Evolutionary conservation across 2,113 vertebrate genomes (phyloP), one percentile per base, ranked within the genome.

Genomic region (Pomatorhinus ruficollis): DNA sequence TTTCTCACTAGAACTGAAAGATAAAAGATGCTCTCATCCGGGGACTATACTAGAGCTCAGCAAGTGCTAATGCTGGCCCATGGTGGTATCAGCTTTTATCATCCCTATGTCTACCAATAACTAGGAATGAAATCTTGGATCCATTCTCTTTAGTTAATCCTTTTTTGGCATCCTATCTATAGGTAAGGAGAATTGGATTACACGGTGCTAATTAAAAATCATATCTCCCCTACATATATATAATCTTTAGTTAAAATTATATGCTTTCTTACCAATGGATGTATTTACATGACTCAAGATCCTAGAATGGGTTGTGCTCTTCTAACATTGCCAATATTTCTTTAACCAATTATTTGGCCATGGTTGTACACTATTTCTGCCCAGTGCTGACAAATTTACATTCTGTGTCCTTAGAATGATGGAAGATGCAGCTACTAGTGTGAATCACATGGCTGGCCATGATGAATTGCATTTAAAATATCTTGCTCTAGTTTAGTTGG

Each of bases 341-440:
- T 80, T 57, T 94, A 49, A 45, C 63, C 31, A 85, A 11, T 54
- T 15, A 39, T 42, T 93, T 90, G 82, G 59, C 75, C 83, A 45
- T 19, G 42, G 17, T 8, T 77, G 13, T 22, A n/a, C 4, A 44
- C 50, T 90, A 12, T 63, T 93, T 93, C 86, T 93, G 50, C 37
- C 31, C 59, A 65, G 45, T 61, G 63, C 54, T 80, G 88, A 94
- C 83, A 95, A 86, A 83, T 88, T 92, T 93, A 83, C 66, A 30
- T 42, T 85, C 15, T 24, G 37, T 83, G 50, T 80, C 80, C 40
- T 65, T 90, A 66, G 37, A 76, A 69, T 65, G 45, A 85, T 72
- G 70, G 78, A 93, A 91, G 66, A 79, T 79, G 49, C 13, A 80
- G 57, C 74, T 65, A 90, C 78, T 50, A 61, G 13, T 7, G 16